Percentiles rank a stretch among this genome's conserved stretches.
Conservation (phyloP, 2,797 vertebrate species). For the Tapera naevia region DNA sequence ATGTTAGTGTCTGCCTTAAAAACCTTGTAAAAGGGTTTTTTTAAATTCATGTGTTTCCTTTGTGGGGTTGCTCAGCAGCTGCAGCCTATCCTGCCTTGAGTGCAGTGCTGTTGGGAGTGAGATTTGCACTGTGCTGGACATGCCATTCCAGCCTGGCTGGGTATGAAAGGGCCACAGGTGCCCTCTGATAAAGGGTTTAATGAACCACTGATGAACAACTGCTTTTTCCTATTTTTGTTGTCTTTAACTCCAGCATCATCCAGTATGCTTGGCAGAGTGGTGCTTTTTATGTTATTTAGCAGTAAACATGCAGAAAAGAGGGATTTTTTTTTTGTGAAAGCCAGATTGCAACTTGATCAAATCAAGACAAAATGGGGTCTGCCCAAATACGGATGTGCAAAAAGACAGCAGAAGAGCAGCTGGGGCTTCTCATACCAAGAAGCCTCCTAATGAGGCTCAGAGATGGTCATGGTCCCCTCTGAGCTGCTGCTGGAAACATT, state of each 20-base stretch:
- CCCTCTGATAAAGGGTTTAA: not conserved
- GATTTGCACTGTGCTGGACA: not conserved
- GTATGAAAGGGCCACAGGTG: not conserved
- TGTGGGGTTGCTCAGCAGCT: not conserved
- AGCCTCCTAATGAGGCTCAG: not conserved
- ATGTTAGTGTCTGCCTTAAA: not conserved
- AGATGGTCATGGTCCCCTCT: not conserved
- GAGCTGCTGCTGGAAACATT: not conserved
- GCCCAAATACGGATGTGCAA: not conserved
- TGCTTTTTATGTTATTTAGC: not conserved
- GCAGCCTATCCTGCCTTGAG: fast-evolving
- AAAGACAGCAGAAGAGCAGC: not conserved
- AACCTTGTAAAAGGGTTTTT: fast-evolving
- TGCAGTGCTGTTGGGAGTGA: not conserved
- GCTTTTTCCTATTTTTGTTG: not conserved
- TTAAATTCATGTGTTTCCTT: not conserved
- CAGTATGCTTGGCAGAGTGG: fast-evolving
- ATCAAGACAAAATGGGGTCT: not conserved
- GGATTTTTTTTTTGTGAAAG: not conserved
- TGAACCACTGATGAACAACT: not conserved
- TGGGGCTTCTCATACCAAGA: not conserved
- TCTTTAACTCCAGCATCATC: not conserved
- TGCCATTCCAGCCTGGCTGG: fast-evolving
- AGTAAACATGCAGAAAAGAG: not conserved
- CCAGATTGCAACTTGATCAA: not conserved